phyloP scores from a whole-genome alignment of 2,888 invertebrate genomes.

The Platerodrilus igneus region DNA sequence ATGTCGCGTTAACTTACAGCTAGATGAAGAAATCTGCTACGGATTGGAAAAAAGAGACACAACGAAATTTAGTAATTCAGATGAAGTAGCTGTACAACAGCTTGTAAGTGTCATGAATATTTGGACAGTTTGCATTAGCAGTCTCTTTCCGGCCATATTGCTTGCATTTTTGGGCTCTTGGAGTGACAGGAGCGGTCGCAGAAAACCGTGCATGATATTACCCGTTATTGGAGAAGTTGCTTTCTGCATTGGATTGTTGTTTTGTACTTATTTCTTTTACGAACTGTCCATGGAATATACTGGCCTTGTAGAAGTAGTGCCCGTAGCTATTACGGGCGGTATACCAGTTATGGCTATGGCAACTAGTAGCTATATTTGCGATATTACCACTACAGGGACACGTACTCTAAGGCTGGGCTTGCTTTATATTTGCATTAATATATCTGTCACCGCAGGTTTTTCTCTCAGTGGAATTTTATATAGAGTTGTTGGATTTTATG shows the following conservation, averaged over 20 bases:
- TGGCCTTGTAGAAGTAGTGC: slow-evolving; percentile 52
- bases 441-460: slow-evolving; percentile 53
- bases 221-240: slow-evolving; percentile 55
- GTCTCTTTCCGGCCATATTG: slow-evolving; percentile 53
- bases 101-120: slow-evolving; percentile 47
- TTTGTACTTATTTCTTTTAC: slow-evolving; percentile 54
- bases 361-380: slow-evolving; percentile 58
- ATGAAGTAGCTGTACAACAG: slow-evolving; percentile 43
- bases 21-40: slow-evolving; percentile 65
- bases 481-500: slow-evolving; percentile 50
- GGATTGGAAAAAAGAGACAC: slow-evolving; percentile 67
- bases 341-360: slow-evolving; percentile 57
- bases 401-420: slow-evolving; percentile 60
- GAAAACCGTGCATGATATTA: slow-evolving; percentile 55
- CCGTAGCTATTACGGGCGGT: slow-evolving; percentile 53
- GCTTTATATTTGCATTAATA: slow-evolving; percentile 51
- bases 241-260: slow-evolving; percentile 50
- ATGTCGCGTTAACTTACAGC: slow-evolving; percentile 70
- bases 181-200: slow-evolving; percentile 56
- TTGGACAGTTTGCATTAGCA: slow-evolving; percentile 54
- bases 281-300: slow-evolving; percentile 53
- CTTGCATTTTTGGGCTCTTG: slow-evolving; percentile 58
- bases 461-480: slow-evolving; percentile 52
- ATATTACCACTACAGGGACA: slow-evolving; percentile 52
- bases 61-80: slow-evolving; percentile 56